Evolutionary conservation across 2,113 vertebrate species (phyloP).

Genomic region (Datnioides undecimradiatus): DNA sequence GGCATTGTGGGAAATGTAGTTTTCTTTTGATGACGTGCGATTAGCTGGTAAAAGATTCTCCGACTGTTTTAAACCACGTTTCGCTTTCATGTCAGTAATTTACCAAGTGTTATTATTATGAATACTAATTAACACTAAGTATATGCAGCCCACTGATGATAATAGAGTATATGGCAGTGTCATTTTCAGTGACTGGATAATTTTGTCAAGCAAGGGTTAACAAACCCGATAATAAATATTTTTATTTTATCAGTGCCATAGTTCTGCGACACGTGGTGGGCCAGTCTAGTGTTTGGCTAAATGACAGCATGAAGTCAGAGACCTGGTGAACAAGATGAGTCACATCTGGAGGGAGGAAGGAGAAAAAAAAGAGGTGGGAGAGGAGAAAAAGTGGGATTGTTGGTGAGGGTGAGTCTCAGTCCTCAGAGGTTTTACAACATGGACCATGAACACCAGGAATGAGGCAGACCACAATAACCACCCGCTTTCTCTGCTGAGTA

Average conservation of each 20-base stretch:
- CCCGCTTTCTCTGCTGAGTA: slow-evolving; percentile 53
- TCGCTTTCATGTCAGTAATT: neutral
- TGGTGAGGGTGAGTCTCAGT: slow-evolving; percentile 35
- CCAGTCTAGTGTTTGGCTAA: neutral
- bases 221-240: neutral
- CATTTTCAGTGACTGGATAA: neutral
- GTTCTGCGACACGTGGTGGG: neutral
- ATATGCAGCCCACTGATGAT: neutral
- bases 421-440: slow-evolving; percentile 47
- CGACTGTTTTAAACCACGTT: neutral
- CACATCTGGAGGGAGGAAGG: slow-evolving; percentile 65
- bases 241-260: neutral
- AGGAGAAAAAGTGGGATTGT: slow-evolving; percentile 24
- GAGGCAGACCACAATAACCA: slow-evolving; percentile 1
- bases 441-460: slow-evolving; percentile 40
- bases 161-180: fast-evolving
- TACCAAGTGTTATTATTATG: neutral
- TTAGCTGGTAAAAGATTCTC: neutral
- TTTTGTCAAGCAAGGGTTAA: neutral
- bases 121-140: neutral
- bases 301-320: slow-evolving; percentile 1
- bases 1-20: slow-evolving; percentile 62
- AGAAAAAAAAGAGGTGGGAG: slow-evolving; percentile 8
- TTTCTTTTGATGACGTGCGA: neutral
- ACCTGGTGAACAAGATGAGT: slow-evolving; percentile 43